Percentiles rank a stretch among this genome's conserved stretches.
phyloP scores from a whole-genome alignment of 1,140 invertebrate species.

The Hirudo medicinalis region DNA sequence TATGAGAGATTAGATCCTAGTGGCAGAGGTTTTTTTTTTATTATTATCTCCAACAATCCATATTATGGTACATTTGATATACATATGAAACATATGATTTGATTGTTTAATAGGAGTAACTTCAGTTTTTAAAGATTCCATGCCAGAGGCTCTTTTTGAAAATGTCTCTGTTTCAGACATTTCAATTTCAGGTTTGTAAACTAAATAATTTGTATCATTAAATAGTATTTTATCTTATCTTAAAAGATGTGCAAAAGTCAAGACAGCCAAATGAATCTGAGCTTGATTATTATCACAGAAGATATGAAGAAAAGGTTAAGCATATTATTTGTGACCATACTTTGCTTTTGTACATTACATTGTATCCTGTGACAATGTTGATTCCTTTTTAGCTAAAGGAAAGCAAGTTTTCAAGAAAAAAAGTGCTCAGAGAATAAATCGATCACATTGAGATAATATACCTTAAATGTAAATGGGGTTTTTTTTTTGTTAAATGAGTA shows the following conservation, averaged over 20 bases:
- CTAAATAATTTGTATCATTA: slow-evolving; percentile 21
- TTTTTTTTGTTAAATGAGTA: no score
- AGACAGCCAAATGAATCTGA: slow-evolving; percentile 37
- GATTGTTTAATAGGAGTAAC: not conserved
- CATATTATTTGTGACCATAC: not conserved
- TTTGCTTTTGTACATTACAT: no score
- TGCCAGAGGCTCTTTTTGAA: not conserved
- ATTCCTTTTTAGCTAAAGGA: no score
- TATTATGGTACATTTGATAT: not conserved
- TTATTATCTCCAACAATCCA: not conserved
- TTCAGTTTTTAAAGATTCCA: not conserved
- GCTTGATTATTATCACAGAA: slow-evolving; percentile 40
- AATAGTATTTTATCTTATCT: slow-evolving; percentile 29
- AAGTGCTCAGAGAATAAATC: no score
- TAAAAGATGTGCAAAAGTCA: slow-evolving; percentile 34
- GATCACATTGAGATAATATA: no score
- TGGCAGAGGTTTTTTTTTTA: slow-evolving; percentile 31
- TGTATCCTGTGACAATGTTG: no score
- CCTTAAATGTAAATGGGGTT: no score
- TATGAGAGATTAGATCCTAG: slow-evolving; percentile 41
- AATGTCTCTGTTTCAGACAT: not conserved
- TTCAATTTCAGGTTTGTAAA: slow-evolving; percentile 9
- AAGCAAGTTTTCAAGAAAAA: no score
- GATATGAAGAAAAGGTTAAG: slow-evolving; percentile 39
- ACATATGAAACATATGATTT: not conserved